phyloP scores from a whole-genome alignment of 37 sponge, comb jelly and placozoan genomes.

The Haliclona indistincta region DNA sequence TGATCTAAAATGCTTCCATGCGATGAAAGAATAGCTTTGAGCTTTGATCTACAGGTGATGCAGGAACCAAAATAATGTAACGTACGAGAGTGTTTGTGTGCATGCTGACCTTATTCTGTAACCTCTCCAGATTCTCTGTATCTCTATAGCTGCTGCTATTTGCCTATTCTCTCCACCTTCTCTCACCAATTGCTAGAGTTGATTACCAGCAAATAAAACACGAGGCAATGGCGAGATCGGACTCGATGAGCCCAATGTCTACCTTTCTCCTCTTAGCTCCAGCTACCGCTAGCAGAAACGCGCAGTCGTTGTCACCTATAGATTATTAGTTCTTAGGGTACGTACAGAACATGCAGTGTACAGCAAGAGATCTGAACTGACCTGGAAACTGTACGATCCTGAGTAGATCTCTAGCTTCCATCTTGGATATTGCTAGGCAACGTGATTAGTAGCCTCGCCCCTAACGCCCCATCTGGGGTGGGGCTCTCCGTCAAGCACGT shows the following conservation, averaged over 20 bases:
- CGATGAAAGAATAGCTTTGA: not conserved
- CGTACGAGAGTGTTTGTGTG: not conserved
- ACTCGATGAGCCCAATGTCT: not conserved
- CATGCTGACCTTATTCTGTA: constrained; percentile 52
- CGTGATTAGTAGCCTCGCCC: no score
- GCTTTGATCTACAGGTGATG: constrained; percentile 18
- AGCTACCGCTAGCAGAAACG: constrained; percentile 30
- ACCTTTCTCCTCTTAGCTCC: constrained; percentile 45
- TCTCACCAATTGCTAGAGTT: not conserved
- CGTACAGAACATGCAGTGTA: not conserved
- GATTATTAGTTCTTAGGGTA: not conserved
- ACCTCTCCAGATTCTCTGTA: constrained; percentile 83
- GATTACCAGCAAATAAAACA: no score
- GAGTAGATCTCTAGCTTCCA: constrained; percentile 27
- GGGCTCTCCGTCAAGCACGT: no score
- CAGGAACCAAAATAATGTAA: not conserved
- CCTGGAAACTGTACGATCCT: constrained; percentile 47
- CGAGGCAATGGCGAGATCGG: not conserved
- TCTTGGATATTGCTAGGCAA: no score
- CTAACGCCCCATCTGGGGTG: no score
- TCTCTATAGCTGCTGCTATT: constrained; percentile 71
- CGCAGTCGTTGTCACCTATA: constrained; percentile 35
- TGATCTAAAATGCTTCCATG: no score
- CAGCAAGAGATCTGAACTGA: not conserved
- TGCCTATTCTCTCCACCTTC: not conserved